phyloP scores from a whole-genome alignment of 2,797 vertebrate genomes.

The Cygnus olor region DNA sequence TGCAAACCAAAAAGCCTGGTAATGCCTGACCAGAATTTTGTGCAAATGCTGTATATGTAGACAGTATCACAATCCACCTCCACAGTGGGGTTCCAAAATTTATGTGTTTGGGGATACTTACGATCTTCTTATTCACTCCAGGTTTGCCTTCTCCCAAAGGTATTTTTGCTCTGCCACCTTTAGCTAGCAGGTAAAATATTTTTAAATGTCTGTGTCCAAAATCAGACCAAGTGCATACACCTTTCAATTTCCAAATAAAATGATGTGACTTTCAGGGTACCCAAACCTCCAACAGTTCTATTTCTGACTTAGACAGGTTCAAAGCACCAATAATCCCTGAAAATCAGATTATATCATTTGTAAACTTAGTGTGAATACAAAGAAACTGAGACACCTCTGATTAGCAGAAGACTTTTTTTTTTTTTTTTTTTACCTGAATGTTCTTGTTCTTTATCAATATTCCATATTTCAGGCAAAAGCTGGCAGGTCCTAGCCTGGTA shows the following conservation, averaged over 20 bases:
- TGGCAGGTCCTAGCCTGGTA: neutral
- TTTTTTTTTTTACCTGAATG: neutral
- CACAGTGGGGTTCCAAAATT: accelerated
- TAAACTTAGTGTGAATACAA: neutral
- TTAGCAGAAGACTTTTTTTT: neutral
- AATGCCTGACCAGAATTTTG: neutral
- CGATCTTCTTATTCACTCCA: neutral
- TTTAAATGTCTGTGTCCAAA: neutral
- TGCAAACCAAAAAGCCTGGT: neutral
- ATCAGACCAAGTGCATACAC: neutral
- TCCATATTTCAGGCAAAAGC: neutral
- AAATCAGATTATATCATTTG: neutral
- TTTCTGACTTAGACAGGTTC: neutral
- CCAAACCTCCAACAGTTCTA: neutral
- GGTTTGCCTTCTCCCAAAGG: neutral
- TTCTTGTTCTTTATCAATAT: neutral
- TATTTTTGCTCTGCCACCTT: neutral
- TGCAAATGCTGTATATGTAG: neutral
- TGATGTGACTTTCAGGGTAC: accelerated
- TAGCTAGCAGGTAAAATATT: neutral
- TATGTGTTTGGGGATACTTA: neutral
- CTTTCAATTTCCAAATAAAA: neutral
- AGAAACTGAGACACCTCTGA: neutral
- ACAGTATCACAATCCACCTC: neutral
- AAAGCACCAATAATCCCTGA: neutral